Conservation (phyloP, 1,140 invertebrate species). For the Euborellia annulipes region DNA sequence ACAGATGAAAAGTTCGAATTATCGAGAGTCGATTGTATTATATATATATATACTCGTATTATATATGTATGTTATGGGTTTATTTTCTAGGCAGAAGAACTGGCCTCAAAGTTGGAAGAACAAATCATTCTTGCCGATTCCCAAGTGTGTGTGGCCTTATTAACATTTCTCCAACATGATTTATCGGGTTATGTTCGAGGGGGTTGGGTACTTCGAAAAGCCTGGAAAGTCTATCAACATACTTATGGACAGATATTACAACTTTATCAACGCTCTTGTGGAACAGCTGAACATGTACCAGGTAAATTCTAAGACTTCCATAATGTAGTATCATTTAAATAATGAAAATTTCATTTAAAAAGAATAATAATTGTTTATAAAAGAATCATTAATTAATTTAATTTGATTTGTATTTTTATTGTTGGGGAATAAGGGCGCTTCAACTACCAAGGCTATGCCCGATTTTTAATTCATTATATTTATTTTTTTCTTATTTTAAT, state of each 20-base stretch:
- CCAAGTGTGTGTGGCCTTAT: slow-evolving; percentile 43
- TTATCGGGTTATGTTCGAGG: slow-evolving; percentile 49
- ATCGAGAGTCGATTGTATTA: no score
- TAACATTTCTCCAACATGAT: slow-evolving; percentile 49
- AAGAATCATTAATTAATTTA: no score
- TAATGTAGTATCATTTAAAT: not conserved
- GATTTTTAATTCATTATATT: no score
- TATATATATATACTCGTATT: no score
- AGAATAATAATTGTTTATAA: not conserved
- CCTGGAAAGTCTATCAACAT: slow-evolving; percentile 57
- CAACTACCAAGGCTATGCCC: no score
- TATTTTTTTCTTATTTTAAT: no score
- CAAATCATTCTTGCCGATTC: slow-evolving; percentile 53
- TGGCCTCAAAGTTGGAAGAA: slow-evolving; percentile 32
- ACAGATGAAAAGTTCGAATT: no score
- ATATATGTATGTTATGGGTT: not conserved
- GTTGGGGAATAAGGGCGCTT: no score
- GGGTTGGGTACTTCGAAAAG: slow-evolving; percentile 52
- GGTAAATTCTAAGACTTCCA: not conserved
- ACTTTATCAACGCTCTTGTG: slow-evolving; percentile 32
- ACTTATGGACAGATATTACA: slow-evolving; percentile 41
- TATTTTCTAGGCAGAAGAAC: no score
- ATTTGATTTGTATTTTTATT: no score
- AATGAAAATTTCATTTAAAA: not conserved
- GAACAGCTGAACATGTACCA: slow-evolving; percentile 16